Evolutionary conservation across 2,113 vertebrate genomes (phyloP), one percentile per base, ranked within the genome.

Genomic region (Phalacrocorax pelagicus): DNA sequence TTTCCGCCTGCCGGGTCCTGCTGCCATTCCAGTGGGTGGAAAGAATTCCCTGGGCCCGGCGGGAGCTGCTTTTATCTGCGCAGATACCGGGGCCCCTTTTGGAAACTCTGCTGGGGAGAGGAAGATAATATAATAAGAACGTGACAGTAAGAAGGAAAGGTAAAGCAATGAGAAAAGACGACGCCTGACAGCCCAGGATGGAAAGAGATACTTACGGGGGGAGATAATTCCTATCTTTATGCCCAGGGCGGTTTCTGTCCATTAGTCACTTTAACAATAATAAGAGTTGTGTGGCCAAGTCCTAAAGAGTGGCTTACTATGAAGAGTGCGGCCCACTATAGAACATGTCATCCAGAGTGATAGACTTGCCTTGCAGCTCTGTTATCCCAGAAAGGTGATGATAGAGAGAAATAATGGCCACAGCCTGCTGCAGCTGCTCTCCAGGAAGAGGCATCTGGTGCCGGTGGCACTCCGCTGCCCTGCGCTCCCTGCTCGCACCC

Each of bases 211-310:
- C 85, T 89, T 89, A 38, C 5, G 58, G 71, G 72, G 80, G 62
- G 58, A 95, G 85, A 91, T 86, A 90, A 93, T 92, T 92, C 88
- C 93, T 93, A 22, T 93, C 93, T 86, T 93, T 82, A 66, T 86
- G 88, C 81, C 91, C 58, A 54, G 77, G 62, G 91, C 83, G 81
- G 54, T n/a, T 83, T 89, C 81, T 83, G 57, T 54, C 91, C 91
- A 62, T 96, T 93, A 92, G 86, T 92, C 82, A 80, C 82, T 92
- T 94, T 22, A 78, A 61, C 66, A 40, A 66, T 95, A 89, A 66
- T 91, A 83, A 86, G 88, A 86, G 88, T 74, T 75, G 77, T 94
- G 91, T 95, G 77, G 58, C 92, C 78, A 47, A 80, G 72, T 38
- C 85, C 72, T 74, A 55, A 74, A 83, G 57, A 75, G 61, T 27